These are phyloP conservation scores for Glyphotaelius pellucidus DNA, from an alignment of 2,888 invertebrate genomes.

Conservation along the genomic window DNA sequence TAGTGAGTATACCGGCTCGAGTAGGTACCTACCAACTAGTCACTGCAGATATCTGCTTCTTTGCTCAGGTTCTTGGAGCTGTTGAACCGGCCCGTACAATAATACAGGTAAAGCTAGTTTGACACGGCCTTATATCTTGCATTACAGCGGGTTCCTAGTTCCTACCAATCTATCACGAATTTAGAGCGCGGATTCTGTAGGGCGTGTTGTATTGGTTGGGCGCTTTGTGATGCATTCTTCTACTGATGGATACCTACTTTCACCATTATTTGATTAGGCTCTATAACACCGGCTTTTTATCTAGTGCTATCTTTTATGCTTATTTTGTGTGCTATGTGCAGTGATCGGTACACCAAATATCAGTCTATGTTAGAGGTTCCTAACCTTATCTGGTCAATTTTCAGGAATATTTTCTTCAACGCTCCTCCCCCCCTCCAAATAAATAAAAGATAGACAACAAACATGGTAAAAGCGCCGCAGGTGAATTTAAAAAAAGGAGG, in stretches of 20 bases:
- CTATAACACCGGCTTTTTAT: too few species aligned
- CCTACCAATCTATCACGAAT: conserved; percentile 9
- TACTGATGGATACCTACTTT: neutral
- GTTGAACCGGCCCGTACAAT: neutral
- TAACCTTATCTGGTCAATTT: too few species aligned
- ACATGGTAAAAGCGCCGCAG: too few species aligned
- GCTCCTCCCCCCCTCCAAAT: too few species aligned
- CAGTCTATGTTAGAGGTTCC: too few species aligned
- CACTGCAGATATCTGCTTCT: neutral
- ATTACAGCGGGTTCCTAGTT: neutral
- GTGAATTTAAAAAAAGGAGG: too few species aligned
- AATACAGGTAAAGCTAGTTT: neutral
- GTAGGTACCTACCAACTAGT: neutral
- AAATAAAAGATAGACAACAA: too few species aligned
- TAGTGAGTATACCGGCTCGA: neutral
- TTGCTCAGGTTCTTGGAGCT: neutral
- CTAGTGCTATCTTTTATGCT: too few species aligned
- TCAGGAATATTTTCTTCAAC: too few species aligned
- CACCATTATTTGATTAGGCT: neutral
- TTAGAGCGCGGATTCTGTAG: conserved; percentile 4
- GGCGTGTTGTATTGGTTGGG: neutral
- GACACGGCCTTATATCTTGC: neutral
- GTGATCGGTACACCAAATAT: too few species aligned
- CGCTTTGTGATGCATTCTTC: too few species aligned
- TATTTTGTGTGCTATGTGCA: too few species aligned